These are phyloP conservation scores for Syrista parreyssii DNA, from an alignment of 2,888 invertebrate genomes.

Conservation along the genomic window DNA sequence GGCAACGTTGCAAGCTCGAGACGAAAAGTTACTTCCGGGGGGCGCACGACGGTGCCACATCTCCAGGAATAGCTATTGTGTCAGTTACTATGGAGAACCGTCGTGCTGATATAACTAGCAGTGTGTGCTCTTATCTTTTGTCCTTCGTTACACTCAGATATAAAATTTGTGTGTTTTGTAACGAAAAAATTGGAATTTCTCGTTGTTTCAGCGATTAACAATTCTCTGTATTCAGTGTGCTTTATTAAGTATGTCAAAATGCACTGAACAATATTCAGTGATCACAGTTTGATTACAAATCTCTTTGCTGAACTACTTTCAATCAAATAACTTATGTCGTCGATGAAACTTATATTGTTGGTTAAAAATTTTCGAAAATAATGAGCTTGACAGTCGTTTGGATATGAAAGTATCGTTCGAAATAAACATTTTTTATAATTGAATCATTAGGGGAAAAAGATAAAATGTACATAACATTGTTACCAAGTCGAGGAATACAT, in stretches of 20 bases:
- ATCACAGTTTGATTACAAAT: not conserved
- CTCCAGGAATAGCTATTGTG: not conserved
- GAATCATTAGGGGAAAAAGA: not conserved
- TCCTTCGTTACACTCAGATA: not conserved
- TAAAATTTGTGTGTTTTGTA: not conserved
- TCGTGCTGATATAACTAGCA: not conserved
- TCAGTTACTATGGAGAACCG: not conserved
- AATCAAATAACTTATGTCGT: not conserved
- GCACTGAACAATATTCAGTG: not conserved
- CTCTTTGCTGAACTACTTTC: not conserved
- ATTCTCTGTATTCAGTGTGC: not conserved
- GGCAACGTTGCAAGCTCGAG: not conserved
- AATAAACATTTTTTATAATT: not conserved
- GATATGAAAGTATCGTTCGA: not conserved
- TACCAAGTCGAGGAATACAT: not conserved
- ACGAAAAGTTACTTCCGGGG: not conserved
- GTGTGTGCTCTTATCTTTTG: not conserved
- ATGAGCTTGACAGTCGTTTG: not conserved
- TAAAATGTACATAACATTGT: not conserved
- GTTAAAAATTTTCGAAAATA: not conserved
- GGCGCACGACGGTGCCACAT: not conserved
- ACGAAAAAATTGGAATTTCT: not conserved
- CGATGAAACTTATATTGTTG: not conserved
- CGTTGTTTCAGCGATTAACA: too few relatives aligned
- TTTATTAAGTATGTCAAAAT: not conserved